Percentiles rank a stretch among this genome's conserved stretches.
These are phyloP conservation scores for Eutrigla gurnardus DNA, from an alignment of 2,797 vertebrate species.

Conservation along the genomic window DNA sequence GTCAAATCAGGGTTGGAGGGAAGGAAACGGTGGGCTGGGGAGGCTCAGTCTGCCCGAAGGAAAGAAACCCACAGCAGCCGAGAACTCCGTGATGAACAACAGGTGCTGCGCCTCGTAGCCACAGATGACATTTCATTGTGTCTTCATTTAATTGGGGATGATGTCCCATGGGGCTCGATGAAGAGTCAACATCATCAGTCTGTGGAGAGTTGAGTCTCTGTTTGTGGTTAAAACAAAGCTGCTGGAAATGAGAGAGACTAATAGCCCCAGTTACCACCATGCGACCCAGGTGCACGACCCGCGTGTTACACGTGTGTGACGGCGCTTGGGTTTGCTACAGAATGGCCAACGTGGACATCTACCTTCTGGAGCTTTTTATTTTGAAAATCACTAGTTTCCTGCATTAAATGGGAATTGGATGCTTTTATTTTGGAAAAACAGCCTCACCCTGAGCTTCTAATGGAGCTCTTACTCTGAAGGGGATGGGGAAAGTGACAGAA, in stretches of 20 bases:
- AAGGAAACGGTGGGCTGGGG: conserved; percentile 30
- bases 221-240: conserved; percentile 59
- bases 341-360: background rate
- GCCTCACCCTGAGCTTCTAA: no score
- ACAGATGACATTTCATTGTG: conserved; percentile 38
- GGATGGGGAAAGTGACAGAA: no score
- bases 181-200: conserved; percentile 48
- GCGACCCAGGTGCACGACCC: background rate
- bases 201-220: conserved; percentile 23
- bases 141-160: conserved; percentile 36
- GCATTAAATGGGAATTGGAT: no score
- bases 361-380: no score
- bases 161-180: conserved; percentile 43
- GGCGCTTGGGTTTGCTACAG: background rate
- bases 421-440: no score
- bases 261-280: conserved; percentile 6
- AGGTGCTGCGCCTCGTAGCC: conserved; percentile 7
- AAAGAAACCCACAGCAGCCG: background rate
- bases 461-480: no score
- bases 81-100: background rate
- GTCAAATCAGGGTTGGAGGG: conserved; percentile 38
- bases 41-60: conserved; percentile 13
- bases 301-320: background rate
- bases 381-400: no score
- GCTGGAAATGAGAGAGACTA: conserved; percentile 23